Evolutionary conservation across 2,113 vertebrate genomes (phyloP), one percentile per base, ranked within the genome.

Genomic region (Lepisosteus osseus): DNA sequence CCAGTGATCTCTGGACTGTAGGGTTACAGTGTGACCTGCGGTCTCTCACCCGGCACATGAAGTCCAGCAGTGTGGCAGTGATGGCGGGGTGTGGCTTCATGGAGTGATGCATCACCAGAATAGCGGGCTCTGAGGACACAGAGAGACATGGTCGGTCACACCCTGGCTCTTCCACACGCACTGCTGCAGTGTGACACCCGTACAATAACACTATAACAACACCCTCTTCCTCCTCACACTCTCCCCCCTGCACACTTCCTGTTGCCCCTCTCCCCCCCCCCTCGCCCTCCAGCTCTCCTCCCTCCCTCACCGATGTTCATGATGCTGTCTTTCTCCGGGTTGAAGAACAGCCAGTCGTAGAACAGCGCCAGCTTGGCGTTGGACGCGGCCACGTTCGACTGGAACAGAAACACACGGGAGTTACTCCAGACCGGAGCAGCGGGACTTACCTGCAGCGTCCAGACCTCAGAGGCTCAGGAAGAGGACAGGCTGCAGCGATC

Each of bases 271-370:
- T 8, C 47, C 47, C 9, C 47, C 9, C 47, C 47, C 47, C 9
- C 47, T 51, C 1, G 5, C 47, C 47, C 47, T 51, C 47, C 47
- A 6, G 5, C 47, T 9, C 47, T 51, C 47, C 47, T 9, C 9
- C 47, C 56, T 54, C 45, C 65, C 79, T 86, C 80, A 98, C 97
- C 97, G 55, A 99, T 99, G 78, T 99, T 99, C 97, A 99, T 99
- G 86, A 99, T 99, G 91, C 96, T 98, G 88, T 99, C 97, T 81
- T 99, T 99, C 80, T 99, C 97, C 0, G 97, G 95, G 73, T 91
- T 98, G 87, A 99, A 99, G 92, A 99, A 99, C 13, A 99, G 92
- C 97, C 97, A 99, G 77, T 99, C 97, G 0, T 99, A 99, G 85
- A 99, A 99, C 44, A 99, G 86, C 42, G 97, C 96, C 87, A 98